phyloP scores from a whole-genome alignment of 30 jellyfish, hydroid and myxozoan genomes.

The Cassiopea xamachana region DNA sequence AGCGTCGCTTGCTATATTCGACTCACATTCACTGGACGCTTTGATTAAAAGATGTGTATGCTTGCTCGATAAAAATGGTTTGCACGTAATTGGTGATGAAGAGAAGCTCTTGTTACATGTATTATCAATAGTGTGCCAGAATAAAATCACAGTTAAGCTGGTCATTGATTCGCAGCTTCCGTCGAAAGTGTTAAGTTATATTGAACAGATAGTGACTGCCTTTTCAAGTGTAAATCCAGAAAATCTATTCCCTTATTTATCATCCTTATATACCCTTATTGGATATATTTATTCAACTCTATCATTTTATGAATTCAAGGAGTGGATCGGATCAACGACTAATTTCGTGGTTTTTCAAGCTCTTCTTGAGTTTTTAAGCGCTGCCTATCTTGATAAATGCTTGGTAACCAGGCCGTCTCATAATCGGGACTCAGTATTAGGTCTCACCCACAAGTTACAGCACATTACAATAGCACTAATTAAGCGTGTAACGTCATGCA shows the following conservation, averaged over 20 bases:
- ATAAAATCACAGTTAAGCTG: neutral
- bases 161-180: slow-evolving; percentile 16
- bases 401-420: neutral
- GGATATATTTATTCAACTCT: slow-evolving; percentile 5
- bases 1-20: slow-evolving; percentile 6
- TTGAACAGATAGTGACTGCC: neutral
- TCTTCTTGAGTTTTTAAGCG: slow-evolving; percentile 34
- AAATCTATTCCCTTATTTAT: slow-evolving; percentile 11
- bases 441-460: slow-evolving; percentile 29
- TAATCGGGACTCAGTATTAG: slow-evolving; percentile 5
- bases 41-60: neutral
- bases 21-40: neutral
- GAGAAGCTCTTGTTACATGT: neutral
- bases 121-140: slow-evolving; percentile 17
- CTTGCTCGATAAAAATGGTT: neutral
- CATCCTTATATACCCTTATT: slow-evolving; percentile 20
- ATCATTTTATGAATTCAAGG: neutral
- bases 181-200: slow-evolving; percentile 8
- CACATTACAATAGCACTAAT: slow-evolving; percentile 15
- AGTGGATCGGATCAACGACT: slow-evolving; percentile 34
- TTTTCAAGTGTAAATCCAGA: slow-evolving; percentile 19
- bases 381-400: slow-evolving; percentile 41
- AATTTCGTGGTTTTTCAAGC: slow-evolving; percentile 26
- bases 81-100: neutral
- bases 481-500: slow-evolving; percentile 27